phyloP scores from a whole-genome alignment of 2,888 invertebrate genomes.

The Platycnemis pennipes region DNA sequence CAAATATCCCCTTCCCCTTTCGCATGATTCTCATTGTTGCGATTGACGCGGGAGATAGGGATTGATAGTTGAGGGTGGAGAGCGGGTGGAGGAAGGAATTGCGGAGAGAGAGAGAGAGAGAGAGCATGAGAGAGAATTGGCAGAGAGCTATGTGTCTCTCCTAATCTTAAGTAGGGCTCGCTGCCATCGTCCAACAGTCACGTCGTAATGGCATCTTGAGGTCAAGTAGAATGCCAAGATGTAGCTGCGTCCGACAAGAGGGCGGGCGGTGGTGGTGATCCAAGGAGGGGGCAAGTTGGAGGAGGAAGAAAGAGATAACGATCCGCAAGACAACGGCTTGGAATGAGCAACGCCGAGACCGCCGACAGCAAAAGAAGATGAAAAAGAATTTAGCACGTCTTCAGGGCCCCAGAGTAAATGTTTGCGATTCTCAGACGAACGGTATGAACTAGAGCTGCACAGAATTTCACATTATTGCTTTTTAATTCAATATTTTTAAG shows the following conservation, averaged over 20 bases:
- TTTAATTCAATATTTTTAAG: too few relatives aligned
- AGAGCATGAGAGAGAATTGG: conserved; percentile 1
- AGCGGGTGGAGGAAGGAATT: not conserved
- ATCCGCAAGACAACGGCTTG: conserved; percentile 6
- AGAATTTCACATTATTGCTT: too few relatives aligned
- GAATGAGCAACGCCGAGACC: not conserved
- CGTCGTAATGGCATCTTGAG: not conserved
- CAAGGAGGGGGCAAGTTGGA: not conserved
- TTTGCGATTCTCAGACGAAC: not conserved
- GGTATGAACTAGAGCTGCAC: too few relatives aligned
- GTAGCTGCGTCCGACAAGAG: not conserved
- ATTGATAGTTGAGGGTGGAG: not conserved
- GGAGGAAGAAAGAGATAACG: not conserved
- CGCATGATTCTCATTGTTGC: not conserved
- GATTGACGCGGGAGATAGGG: conserved; percentile 16
- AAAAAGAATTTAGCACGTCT: not conserved
- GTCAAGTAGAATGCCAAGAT: conserved; percentile 16
- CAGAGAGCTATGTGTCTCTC: conserved; percentile 5
- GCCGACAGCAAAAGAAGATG: not conserved
- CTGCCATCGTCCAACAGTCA: not conserved
- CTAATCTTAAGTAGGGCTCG: conserved; percentile 43
- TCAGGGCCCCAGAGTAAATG: not conserved
- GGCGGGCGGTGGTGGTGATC: not conserved
- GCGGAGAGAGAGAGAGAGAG: conserved; percentile 35
- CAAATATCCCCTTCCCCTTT: not conserved